phyloP scores from a whole-genome alignment of 2,113 vertebrate genomes.

The Strigops habroptila region DNA sequence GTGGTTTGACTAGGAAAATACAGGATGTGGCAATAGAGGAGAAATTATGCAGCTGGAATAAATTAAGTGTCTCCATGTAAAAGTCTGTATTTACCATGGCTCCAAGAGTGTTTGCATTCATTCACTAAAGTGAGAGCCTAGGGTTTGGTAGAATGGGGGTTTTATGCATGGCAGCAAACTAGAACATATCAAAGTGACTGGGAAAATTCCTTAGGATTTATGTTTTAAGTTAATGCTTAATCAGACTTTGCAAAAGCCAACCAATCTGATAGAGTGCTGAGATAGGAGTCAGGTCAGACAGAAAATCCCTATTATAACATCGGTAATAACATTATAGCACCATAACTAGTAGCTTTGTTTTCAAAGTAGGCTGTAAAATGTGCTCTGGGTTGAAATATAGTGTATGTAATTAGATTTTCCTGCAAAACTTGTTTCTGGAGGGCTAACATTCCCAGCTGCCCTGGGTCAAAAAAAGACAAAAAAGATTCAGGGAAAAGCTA shows the following conservation, averaged over 20 bases:
- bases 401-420: not conserved
- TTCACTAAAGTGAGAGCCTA: not conserved
- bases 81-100: not conserved
- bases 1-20: not conserved
- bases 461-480: not conserved
- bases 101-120: not conserved
- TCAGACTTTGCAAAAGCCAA: conserved; percentile 13
- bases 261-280: not conserved
- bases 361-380: not conserved
- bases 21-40: not conserved
- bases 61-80: not conserved
- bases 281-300: not conserved
- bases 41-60: not conserved
- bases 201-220: conserved; percentile 24
- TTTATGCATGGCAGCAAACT: not conserved
- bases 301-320: not conserved
- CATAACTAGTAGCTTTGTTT: not conserved
- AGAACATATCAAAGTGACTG: not conserved
- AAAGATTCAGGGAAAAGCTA: not conserved
- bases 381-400: not conserved
- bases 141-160: not conserved
- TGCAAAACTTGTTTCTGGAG: not conserved
- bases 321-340: not conserved
- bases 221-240: conserved; percentile 23
- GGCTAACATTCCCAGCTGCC: not conserved